Evolutionary conservation across 2,888 invertebrate genomes (phyloP).

Genomic region (Mechanitis messenoides): DNA sequence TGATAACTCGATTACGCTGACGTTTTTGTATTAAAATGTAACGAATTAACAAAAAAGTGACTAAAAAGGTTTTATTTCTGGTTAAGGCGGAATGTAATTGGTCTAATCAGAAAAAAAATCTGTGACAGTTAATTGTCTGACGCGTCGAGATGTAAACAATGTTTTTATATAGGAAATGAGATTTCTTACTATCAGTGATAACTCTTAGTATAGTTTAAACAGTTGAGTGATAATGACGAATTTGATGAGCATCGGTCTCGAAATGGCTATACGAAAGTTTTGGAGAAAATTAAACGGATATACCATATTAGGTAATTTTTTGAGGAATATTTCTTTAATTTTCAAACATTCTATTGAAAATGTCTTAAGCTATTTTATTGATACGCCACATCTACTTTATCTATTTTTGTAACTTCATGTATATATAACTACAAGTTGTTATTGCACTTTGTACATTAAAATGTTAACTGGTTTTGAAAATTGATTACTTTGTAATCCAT

Average conservation of each 20-base stretch:
- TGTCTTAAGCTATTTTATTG: neutral
- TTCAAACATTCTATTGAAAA: slow-evolving; percentile 4
- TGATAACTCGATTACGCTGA: neutral
- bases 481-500: too few relatives aligned
- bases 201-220: neutral
- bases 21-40: neutral
- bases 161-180: slow-evolving; percentile 1
- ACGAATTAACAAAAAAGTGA: neutral
- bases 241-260: slow-evolving; percentile 32
- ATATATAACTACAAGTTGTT: too few relatives aligned
- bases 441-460: too few relatives aligned
- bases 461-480: too few relatives aligned
- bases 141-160: slow-evolving; percentile 2
- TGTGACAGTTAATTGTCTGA: neutral
- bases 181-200: neutral
- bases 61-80: neutral
- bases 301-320: slow-evolving; percentile 49
- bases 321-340: slow-evolving; percentile 2
- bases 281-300: slow-evolving; percentile 57
- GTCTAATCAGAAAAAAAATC: neutral
- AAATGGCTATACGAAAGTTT: slow-evolving; percentile 46
- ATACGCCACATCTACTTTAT: too few relatives aligned
- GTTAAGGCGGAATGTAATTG: neutral
- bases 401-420: too few relatives aligned
- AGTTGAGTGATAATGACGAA: slow-evolving; percentile 14